These are phyloP conservation scores for Paratrypauchen microcephalus DNA, from an alignment of 2,797 vertebrate species.

Conservation along the genomic window DNA sequence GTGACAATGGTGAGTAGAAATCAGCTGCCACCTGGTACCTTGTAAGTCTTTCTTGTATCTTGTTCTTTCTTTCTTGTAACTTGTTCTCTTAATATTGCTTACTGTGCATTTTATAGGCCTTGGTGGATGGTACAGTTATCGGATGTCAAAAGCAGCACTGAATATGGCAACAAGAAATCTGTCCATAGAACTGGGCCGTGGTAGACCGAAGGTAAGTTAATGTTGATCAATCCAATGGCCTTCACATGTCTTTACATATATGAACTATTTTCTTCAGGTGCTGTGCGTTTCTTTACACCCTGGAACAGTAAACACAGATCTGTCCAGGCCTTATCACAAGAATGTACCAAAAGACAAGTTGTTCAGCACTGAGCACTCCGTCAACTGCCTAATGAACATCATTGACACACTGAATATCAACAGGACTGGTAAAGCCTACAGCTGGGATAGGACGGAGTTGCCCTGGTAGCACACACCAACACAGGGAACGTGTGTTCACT, in stretches of 20 bases:
- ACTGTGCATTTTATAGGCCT: constrained; percentile 43
- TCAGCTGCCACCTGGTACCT: too few species aligned
- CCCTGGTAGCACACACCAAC: constrained; percentile 61
- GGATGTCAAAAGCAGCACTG: constrained; percentile 76
- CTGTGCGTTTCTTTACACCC: constrained; percentile 76
- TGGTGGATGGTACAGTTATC: constrained; percentile 76
- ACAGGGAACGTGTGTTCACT: background rate
- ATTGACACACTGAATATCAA: constrained; percentile 61
- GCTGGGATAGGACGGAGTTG: constrained; percentile 60
- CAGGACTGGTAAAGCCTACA: constrained; percentile 72
- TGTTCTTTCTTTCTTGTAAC: too few species aligned
- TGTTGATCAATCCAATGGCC: background rate
- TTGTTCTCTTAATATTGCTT: background rate
- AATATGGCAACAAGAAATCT: constrained; percentile 79
- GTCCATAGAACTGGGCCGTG: constrained; percentile 71
- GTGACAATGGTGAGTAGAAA: constrained; percentile 69
- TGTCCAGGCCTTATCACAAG: constrained; percentile 72
- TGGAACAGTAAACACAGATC: constrained; percentile 70
- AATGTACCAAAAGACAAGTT: constrained; percentile 69
- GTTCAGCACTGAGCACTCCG: constrained; percentile 69
- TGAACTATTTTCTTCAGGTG: constrained; percentile 41
- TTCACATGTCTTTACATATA: background rate
- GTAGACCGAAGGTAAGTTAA: constrained; percentile 57
- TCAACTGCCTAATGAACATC: constrained; percentile 65
- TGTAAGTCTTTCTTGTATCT: too few species aligned